Conservation (phyloP, 2,888 invertebrate species). For the Desoria tigrina region DNA sequence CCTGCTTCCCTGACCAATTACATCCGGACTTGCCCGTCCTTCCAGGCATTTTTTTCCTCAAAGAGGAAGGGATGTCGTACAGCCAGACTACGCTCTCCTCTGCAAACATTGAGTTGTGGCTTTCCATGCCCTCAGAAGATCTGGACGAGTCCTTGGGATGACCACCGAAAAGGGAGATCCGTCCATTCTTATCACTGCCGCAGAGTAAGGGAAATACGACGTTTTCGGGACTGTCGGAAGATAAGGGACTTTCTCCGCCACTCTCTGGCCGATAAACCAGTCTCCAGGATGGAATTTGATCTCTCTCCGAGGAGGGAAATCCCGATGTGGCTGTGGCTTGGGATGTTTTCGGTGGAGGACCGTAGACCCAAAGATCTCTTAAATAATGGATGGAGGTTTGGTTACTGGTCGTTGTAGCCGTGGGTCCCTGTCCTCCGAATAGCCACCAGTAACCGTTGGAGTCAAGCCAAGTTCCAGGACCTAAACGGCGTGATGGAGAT, state of each 20-base stretch:
- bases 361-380: conserved; percentile 44
- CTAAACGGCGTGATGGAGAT: conserved; percentile 34
- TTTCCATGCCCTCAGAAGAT: conserved; percentile 16
- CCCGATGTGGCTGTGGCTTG: background rate
- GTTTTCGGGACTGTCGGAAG: conserved; percentile 43
- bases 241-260: conserved; percentile 33
- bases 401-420: background rate
- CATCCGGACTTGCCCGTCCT: conserved; percentile 10
- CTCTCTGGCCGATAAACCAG: conserved; percentile 42
- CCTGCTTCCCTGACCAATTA: conserved; percentile 22
- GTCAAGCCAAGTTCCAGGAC: conserved; percentile 47
- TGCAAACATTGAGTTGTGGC: conserved; percentile 30
- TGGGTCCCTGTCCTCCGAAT: conserved; percentile 50
- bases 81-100: conserved; percentile 50
- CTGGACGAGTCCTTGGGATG: conserved; percentile 13
- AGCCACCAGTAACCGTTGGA: conserved; percentile 51
- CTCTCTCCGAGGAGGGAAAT: background rate
- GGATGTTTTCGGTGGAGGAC: background rate
- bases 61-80: conserved; percentile 38
- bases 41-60: conserved; percentile 5
- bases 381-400: conserved; percentile 21
- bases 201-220: conserved; percentile 42
- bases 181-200: conserved; percentile 35
- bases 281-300: conserved; percentile 28
- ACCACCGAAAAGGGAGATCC: conserved; percentile 47